Base-by-base conservation (phyloP, 2,888 invertebrate species). In the Acanthosepion esculentum region DNA sequence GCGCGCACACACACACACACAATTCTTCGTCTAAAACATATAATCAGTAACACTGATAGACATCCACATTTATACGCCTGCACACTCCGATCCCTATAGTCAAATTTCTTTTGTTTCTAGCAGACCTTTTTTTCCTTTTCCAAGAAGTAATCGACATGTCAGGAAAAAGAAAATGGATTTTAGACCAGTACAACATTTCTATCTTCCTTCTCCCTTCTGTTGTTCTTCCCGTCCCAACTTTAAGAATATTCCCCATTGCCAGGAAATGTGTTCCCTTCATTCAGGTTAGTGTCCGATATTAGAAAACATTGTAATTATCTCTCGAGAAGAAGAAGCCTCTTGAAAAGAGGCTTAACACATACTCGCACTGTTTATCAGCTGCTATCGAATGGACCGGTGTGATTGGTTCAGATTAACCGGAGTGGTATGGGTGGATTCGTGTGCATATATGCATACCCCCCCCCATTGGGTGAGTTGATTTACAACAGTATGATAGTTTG, bases 241-340 rank as follows among this genome's bases (percentile, higher is more conserved):
- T 23, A 29, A 55, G 78, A 26, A 10, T 10, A n/a, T 78, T n/a
- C 12, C n/a, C 78, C n/a, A 33, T 78, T n/a, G 78, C 78, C 78
- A 33, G n/a, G n/a, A 78, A 78, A 78, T 12, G n/a, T 78, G 15
- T n/a, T n/a, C n/a, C n/a, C n/a, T 15, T 18, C 78, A 10, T 78
- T 33, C 78, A 78, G 18, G 78, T 33, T 78, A 33, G n/a, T 78
- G n/a, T 78, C 78, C 78, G 78, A 78, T 78, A 12, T 15, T n/a
- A 78, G n/a, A 78, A 78, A 78, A 78, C 78, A 78, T 78, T n/a
- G 78, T 78, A 78, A 78, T 78, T 78, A 78, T 78, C 78, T 18
- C 78, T n/a, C n/a, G 12, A 78, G n/a, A n/a, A 78, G 59, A 59
- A 78, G n/a, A 15, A 15, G 12, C 78, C 12, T 33, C 78, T 78